Evolutionary conservation across 1,140 invertebrate species (phyloP).

Genomic region (Caligus rogercresseyi): DNA sequence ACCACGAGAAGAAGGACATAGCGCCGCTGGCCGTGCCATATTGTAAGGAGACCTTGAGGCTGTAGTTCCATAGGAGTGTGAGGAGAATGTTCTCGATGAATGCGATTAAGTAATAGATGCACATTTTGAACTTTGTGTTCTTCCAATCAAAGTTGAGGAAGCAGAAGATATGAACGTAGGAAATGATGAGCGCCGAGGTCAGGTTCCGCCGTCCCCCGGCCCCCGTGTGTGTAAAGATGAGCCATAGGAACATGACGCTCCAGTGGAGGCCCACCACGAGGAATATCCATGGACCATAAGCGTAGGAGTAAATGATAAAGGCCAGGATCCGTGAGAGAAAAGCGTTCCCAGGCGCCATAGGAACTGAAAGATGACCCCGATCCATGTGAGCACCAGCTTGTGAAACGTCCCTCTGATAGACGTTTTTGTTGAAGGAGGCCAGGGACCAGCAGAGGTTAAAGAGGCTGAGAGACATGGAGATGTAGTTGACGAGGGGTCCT

Average conservation of each 20-base stretch:
- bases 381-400: constrained; percentile 62
- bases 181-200: constrained; percentile 49
- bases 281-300: constrained; percentile 64
- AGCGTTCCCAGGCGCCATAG: constrained; percentile 69
- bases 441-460: constrained; percentile 76
- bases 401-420: constrained; percentile 51
- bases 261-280: constrained; percentile 59
- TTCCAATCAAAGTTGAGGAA: constrained; percentile 69
- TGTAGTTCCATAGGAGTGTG: constrained; percentile 45
- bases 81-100: constrained; percentile 64
- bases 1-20: constrained; percentile 39
- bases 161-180: constrained; percentile 72
- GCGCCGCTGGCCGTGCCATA: constrained; percentile 35
- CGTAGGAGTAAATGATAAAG: constrained; percentile 61
- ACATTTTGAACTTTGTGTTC: constrained; percentile 58
- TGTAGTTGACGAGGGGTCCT: constrained; percentile 43
- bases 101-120: constrained; percentile 78
- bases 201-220: constrained; percentile 35
- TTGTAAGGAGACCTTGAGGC: constrained; percentile 27
- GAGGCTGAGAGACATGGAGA: constrained; percentile 58
- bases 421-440: constrained; percentile 72
- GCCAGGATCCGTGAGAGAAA: constrained; percentile 53
- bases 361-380: constrained; percentile 68
- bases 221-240: constrained; percentile 53
- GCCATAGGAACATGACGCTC: constrained; percentile 64